Percentiles rank a stretch among this genome's conserved stretches.
Conservation (phyloP, 2,113 vertebrate genomes). For the Fregata magnificens region DNA sequence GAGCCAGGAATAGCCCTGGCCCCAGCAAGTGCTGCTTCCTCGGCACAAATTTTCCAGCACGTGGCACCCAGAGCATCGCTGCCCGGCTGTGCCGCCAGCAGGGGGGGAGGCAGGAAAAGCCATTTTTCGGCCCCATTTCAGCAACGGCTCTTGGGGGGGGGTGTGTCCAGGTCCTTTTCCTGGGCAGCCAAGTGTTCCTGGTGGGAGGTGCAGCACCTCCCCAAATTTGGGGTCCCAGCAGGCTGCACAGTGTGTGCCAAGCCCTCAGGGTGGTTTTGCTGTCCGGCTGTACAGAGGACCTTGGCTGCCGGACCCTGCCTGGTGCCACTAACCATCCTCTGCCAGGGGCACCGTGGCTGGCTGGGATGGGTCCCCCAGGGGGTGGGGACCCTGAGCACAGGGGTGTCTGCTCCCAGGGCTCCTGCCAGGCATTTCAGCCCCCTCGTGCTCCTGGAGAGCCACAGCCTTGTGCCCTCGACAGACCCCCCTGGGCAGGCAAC, state of each 20-base stretch:
- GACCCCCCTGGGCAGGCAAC: too few species aligned
- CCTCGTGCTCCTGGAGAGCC: not conserved
- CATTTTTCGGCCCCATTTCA: not conserved
- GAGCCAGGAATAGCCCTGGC: slow-evolving; percentile 29
- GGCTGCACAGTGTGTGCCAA: not conserved
- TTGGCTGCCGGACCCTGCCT: not conserved
- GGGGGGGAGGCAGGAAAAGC: not conserved
- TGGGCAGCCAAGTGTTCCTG: not conserved
- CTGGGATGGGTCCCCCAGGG: not conserved
- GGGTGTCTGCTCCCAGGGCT: not conserved
- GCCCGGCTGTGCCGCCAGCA: fast-evolving
- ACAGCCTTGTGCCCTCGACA: not conserved
- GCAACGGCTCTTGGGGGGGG: fast-evolving
- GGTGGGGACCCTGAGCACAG: not conserved
- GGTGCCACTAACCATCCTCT: fast-evolving
- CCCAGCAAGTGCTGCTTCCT: fast-evolving
- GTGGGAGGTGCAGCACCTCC: not conserved
- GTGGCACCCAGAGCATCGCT: fast-evolving
- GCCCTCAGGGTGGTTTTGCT: not conserved
- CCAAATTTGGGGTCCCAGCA: not conserved
- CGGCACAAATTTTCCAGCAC: not conserved
- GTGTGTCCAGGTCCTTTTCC: fast-evolving
- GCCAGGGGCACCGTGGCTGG: not conserved
- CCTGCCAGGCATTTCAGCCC: not conserved
- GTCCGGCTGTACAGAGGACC: too few species aligned